Base-by-base conservation (phyloP, 2,797 vertebrate genomes). In the Peromyscus attwateri region DNA sequence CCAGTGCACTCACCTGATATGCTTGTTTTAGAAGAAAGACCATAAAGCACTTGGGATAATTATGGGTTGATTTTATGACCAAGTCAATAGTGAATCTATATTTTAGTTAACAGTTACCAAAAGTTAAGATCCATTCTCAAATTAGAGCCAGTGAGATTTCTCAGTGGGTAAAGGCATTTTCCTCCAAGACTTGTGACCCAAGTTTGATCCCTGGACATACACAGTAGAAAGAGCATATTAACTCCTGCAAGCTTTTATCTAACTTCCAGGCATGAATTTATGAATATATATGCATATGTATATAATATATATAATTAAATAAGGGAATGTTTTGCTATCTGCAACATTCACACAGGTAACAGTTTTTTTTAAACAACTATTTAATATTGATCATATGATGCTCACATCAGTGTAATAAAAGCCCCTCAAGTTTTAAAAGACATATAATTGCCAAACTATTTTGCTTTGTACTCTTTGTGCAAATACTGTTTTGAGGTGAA, bases 71-170 rank as follows among this genome's bases (percentile, higher is more conserved):
- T 90, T 92, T 93, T 93, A 70, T 94, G 57, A 92, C 9, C 3
- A 75, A 52, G 34, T 75, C 31, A 80, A 49, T 23, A 87, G 62
- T 37, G 40, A 84, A 77, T 12, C n/a, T 71, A 11, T 89, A 19
- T 89, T 95, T n/a, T 89, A 89, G 87, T 76, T 89, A 94, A 77
- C 57, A 46, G 57, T 9, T 81, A 57, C 14, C 77, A 57, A 96
- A 81, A 76, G 40, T 37, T 64, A 49, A 73, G 46, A 49, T 91
- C 8, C 75, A 82, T 40, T 94, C 73, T 14, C 73, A 85, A 52
- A 71, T 55, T 55, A 55, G 34, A n/a, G 14, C 23, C 37, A 9
- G 17, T 71, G 29, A 71, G 66, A 16, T 55, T 27, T 52, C 46
- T 55, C 23, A 37, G 25, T 55, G 7, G 19, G 3, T 87, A 31